Conservation (phyloP, 2,888 invertebrate genomes). For the Apodemia duryi region DNA sequence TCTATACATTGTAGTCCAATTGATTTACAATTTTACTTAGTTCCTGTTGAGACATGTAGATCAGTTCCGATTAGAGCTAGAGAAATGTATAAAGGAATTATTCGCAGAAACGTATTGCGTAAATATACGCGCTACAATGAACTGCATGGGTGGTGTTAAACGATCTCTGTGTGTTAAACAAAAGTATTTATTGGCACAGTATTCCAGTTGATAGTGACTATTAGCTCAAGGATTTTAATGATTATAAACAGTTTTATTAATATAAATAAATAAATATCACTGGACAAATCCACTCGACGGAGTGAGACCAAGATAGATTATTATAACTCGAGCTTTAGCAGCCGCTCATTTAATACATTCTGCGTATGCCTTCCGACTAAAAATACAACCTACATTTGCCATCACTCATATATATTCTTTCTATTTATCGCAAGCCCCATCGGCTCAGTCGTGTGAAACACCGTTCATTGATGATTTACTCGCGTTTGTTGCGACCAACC, state of each 20-base stretch:
- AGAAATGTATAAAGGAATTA: constrained; percentile 1
- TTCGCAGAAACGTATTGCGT: background rate
- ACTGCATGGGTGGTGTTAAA: constrained; percentile 9
- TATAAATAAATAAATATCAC: too few species aligned
- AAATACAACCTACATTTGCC: too few species aligned
- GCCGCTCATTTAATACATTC: too few species aligned
- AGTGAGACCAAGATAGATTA: too few species aligned
- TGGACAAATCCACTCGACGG: too few species aligned
- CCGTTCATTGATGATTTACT: constrained; percentile 32
- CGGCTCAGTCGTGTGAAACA: constrained; percentile 34
- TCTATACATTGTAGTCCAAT: background rate
- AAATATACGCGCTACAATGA: background rate
- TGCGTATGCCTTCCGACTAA: too few species aligned
- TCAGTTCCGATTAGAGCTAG: constrained; percentile 6
- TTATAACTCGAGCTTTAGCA: too few species aligned
- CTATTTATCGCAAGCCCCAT: constrained; percentile 1
- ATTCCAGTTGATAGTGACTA: background rate
- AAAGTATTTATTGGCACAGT: background rate
- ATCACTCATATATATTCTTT: background rate
- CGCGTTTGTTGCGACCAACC: constrained; percentile 23
- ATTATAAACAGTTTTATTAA: background rate
- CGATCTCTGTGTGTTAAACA: background rate
- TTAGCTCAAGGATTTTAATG: background rate
- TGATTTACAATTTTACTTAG: background rate
- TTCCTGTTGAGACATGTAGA: constrained; percentile 7